phyloP scores from a whole-genome alignment of 2,797 vertebrate genomes.

The Pempheris klunzingeri region DNA sequence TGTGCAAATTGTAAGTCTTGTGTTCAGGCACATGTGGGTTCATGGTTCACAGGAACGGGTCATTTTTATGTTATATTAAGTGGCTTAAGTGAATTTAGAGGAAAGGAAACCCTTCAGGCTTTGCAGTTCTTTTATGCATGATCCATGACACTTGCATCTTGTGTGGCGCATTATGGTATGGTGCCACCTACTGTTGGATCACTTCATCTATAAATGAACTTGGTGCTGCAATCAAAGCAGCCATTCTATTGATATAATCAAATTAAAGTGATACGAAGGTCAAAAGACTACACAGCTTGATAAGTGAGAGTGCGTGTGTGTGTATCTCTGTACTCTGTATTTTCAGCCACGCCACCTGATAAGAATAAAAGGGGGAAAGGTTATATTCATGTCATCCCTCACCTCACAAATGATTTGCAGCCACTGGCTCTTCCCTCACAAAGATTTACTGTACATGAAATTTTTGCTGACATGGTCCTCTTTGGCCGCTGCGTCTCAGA shows the following conservation, averaged over 20 bases:
- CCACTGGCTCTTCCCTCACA: conserved; percentile 62
- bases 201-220: background rate
- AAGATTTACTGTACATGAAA: conserved; percentile 81
- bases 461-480: conserved; percentile 80
- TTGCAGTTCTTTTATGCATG: background rate
- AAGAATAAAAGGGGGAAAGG: conserved; percentile 59
- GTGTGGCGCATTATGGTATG: conserved; percentile 42
- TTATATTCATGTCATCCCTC: conserved; percentile 65
- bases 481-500: conserved; percentile 68
- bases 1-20: background rate
- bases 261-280: conserved; percentile 39
- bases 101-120: conserved; percentile 6
- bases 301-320: background rate
- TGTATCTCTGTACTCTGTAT: background rate
- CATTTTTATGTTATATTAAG: background rate
- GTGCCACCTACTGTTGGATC: conserved; percentile 78
- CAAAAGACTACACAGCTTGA: conserved; percentile 4
- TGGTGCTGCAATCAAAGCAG: background rate
- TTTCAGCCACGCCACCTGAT: conserved; percentile 31
- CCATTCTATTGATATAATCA: conserved; percentile 26
- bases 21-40: background rate
- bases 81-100: background rate
- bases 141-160: conserved; percentile 9
- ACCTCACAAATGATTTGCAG: conserved; percentile 67
- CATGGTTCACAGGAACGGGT: background rate